These are phyloP conservation scores for Paramuricea clavata DNA, from an alignment of 92 coral and sea anemone species.

Conservation along the genomic window DNA sequence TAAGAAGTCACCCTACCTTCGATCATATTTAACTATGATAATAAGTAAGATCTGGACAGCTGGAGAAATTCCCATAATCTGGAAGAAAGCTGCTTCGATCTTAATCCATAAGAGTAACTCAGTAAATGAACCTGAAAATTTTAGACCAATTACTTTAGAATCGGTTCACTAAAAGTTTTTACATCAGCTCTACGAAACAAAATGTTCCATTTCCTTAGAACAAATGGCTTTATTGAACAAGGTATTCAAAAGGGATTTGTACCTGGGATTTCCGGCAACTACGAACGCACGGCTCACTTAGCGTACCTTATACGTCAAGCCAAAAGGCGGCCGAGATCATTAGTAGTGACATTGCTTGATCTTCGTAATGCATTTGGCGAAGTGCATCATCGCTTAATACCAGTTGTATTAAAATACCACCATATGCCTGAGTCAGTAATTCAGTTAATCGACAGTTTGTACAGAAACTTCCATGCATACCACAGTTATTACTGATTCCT, in stretches of 20 bases:
- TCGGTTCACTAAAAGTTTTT: not conserved
- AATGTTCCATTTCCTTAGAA: not conserved
- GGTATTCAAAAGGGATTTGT: conserved; percentile 33
- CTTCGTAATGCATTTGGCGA: conserved; percentile 58
- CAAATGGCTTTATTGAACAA: conserved; percentile 8
- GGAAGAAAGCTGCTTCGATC: conserved; percentile 31
- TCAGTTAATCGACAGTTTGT: not conserved
- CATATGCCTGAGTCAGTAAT: not conserved
- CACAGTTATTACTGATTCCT: not conserved
- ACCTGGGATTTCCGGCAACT: conserved; percentile 19
- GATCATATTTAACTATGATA: not conserved
- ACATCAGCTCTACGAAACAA: conserved; percentile 2
- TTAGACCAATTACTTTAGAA: not conserved
- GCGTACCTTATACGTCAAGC: conserved; percentile 32
- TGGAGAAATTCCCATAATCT: conserved; percentile 1
- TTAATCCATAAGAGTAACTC: conserved; percentile 21
- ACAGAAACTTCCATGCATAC: conserved; percentile 19
- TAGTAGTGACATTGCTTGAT: conserved; percentile 47
- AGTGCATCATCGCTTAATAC: conserved; percentile 44
- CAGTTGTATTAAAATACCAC: not conserved
- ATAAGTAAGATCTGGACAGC: not conserved
- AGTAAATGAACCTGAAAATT: not conserved
- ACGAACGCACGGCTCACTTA: conserved; percentile 26
- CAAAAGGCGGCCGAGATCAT: conserved; percentile 41
- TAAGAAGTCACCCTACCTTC: not conserved